A percentile compares a stretch with the other conserved stretches of the same genome.
phyloP scores from a whole-genome alignment of 2,888 invertebrate genomes.

The Trimorus sp. region DNA sequence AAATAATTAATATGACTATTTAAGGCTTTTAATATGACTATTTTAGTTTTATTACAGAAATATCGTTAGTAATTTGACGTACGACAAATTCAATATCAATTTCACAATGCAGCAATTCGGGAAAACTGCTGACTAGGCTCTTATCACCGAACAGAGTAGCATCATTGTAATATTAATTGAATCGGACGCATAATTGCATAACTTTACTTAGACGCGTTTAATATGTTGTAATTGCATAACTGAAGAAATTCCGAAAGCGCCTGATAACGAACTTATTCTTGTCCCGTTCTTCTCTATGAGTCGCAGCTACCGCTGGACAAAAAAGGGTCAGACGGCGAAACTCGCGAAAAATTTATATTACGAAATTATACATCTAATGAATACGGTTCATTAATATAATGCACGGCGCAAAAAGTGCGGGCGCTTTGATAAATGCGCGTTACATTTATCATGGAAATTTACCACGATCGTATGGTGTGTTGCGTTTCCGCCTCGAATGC shows the following conservation, averaged over 20 bases:
- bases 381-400: constrained; percentile 23
- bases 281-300: constrained; percentile 19
- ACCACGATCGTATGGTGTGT: constrained; percentile 20
- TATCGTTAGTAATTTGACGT: too few species aligned
- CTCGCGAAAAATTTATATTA: constrained; percentile 22
- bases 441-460: constrained; percentile 45
- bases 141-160: neutral
- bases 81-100: too few species aligned
- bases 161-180: constrained; percentile 37
- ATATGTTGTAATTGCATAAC: constrained; percentile 42
- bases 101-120: too few species aligned
- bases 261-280: constrained; percentile 45
- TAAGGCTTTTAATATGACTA: too few species aligned
- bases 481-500: constrained; percentile 19
- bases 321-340: neutral
- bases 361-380: constrained; percentile 21
- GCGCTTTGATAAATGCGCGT: constrained; percentile 31
- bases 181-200: constrained; percentile 27
- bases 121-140: too few species aligned
- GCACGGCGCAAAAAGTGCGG: constrained; percentile 1
- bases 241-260: constrained; percentile 29
- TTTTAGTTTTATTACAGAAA: too few species aligned
- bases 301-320: too few species aligned
- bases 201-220: constrained; percentile 40
- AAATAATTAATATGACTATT: too few species aligned